Percentiles rank a stretch among this genome's conserved stretches.
These are phyloP conservation scores for Cybosia mesomella DNA, from an alignment of 2,888 invertebrate species.

Conservation along the genomic window DNA sequence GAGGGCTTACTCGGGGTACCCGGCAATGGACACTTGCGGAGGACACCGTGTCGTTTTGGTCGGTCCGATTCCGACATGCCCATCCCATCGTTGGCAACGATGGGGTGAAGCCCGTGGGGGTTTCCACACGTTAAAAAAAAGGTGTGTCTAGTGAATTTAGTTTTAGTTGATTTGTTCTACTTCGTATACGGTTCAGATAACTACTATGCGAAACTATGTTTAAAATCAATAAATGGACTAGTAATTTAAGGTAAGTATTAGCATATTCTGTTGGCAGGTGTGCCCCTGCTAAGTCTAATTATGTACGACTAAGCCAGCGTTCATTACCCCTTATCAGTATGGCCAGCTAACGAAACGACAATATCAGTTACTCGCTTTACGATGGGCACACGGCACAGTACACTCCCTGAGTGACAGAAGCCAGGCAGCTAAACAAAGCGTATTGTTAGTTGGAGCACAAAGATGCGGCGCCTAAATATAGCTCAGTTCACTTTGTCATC, in stretches of 20 bases:
- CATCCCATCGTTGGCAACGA: too few relatives aligned
- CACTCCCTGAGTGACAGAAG: background rate
- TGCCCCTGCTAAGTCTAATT: too few relatives aligned
- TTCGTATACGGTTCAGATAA: too few relatives aligned
- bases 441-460: conserved; percentile 31
- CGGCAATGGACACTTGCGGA: too few relatives aligned
- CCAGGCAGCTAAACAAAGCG: conserved; percentile 13
- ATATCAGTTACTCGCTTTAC: background rate
- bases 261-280: too few relatives aligned
- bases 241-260: too few relatives aligned
- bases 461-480: conserved; percentile 41
- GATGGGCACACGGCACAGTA: background rate
- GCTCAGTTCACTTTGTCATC: conserved; percentile 32
- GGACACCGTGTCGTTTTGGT: too few relatives aligned
- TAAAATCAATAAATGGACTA: background rate
- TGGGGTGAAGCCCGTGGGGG: too few relatives aligned
- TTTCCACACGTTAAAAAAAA: too few relatives aligned
- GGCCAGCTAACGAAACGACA: background rate
- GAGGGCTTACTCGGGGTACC: too few relatives aligned
- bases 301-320: background rate
- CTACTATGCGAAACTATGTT: background rate
- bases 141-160: background rate
- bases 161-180: background rate
- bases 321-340: background rate
- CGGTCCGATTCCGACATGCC: too few relatives aligned